phyloP scores from a whole-genome alignment of 2,888 invertebrate species.

The Desoria tigrina region DNA sequence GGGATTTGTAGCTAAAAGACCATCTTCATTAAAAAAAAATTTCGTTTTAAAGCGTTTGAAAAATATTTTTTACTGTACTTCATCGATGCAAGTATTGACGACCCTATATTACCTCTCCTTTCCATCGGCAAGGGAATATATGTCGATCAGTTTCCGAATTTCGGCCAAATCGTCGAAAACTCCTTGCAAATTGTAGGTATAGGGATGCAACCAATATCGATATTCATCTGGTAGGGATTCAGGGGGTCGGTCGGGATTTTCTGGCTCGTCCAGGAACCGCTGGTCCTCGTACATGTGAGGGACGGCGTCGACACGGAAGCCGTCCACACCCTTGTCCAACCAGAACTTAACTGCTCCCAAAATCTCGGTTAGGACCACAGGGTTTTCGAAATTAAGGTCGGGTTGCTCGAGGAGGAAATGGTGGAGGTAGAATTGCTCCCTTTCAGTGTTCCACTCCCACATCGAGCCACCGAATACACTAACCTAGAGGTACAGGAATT shows the following conservation, averaged over 20 bases:
- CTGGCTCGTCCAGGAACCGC: conserved; percentile 59
- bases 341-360: conserved; percentile 68
- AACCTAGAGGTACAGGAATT: too few relatives aligned
- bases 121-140: conserved; percentile 61
- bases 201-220: conserved; percentile 66
- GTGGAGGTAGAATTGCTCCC: conserved; percentile 76
- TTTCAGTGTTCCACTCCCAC: conserved; percentile 71
- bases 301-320: conserved; percentile 74
- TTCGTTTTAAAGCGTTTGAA: too few relatives aligned
- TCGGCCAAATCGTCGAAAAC: conserved; percentile 64
- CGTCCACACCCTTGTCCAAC: conserved; percentile 75
- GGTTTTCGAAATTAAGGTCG: conserved; percentile 79
- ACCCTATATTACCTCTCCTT: conserved; percentile 35
- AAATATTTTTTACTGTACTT: too few relatives aligned
- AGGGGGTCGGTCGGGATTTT: conserved; percentile 29
- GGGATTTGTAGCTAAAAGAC: too few relatives aligned
- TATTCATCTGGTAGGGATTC: conserved; percentile 60
- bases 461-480: conserved; percentile 71
- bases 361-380: conserved; percentile 67
- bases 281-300: conserved; percentile 60
- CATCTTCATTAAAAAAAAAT: too few relatives aligned
- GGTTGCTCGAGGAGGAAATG: conserved; percentile 70
- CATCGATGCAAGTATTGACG: too few relatives aligned
- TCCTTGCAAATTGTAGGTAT: conserved; percentile 67
- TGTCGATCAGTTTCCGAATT: conserved; percentile 67